Evolutionary conservation across 2,888 invertebrate species (phyloP).

Genomic region (Drosophila neonasuta): DNA sequence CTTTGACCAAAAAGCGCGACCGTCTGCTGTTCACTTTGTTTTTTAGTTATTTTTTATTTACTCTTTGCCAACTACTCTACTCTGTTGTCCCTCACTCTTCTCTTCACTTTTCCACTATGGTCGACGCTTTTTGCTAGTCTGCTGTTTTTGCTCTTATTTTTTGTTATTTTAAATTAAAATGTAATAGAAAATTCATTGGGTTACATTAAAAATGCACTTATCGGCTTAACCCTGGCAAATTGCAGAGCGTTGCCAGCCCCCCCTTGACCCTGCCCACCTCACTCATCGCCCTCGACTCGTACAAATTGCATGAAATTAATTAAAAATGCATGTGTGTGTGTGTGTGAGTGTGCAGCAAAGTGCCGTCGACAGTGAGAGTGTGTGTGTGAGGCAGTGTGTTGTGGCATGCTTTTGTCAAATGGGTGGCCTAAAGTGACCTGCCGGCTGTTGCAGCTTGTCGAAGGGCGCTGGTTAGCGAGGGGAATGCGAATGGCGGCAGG

Average conservation of each 20-base stretch:
- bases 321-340: conserved; percentile 65
- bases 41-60: conserved; percentile 5
- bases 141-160: conserved; percentile 33
- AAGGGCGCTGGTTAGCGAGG: neutral
- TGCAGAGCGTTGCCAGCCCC: conserved; percentile 42
- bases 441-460: conserved; percentile 61
- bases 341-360: conserved; percentile 23
- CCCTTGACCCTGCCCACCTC: neutral
- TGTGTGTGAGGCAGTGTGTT: conserved; percentile 36
- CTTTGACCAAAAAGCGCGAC: conserved; percentile 46
- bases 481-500: conserved; percentile 35
- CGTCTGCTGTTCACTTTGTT: conserved; percentile 22
- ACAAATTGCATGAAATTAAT: conserved; percentile 78
- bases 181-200: conserved; percentile 77
- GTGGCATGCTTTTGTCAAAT: conserved; percentile 71
- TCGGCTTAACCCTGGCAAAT: conserved; percentile 73
- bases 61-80: conserved; percentile 13
- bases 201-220: conserved; percentile 76
- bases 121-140: neutral
- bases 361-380: conserved; percentile 12
- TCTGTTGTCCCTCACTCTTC: neutral
- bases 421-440: conserved; percentile 73
- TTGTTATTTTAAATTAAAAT: conserved; percentile 75
- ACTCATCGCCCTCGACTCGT: conserved; percentile 41
- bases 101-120: neutral